phyloP scores from a whole-genome alignment of 2,113 vertebrate species.

The Nettapus auritus region DNA sequence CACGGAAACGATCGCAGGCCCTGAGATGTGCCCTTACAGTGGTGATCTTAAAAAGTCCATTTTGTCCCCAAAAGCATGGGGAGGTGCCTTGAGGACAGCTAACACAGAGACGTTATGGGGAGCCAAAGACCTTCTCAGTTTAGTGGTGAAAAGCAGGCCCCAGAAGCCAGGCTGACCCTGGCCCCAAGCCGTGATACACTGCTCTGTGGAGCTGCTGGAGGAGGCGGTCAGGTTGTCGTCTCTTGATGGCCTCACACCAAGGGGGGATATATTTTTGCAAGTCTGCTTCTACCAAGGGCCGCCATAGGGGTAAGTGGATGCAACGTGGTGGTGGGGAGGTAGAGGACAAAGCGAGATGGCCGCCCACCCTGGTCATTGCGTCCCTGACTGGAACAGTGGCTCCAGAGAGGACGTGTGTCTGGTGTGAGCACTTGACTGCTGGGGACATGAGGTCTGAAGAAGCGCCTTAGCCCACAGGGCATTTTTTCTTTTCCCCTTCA shows the following conservation, averaged over 20 bases:
- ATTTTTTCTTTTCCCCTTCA: background rate
- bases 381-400: background rate
- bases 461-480: rapidly evolving
- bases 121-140: background rate
- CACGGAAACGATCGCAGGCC: background rate
- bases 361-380: background rate
- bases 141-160: background rate
- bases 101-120: rapidly evolving
- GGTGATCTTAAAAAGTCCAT: rapidly evolving
- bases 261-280: background rate
- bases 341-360: background rate
- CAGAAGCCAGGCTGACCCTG: background rate
- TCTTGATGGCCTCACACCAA: background rate
- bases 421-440: background rate
- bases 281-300: background rate
- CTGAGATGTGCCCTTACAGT: rapidly evolving
- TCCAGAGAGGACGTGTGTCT: background rate
- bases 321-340: background rate
- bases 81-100: background rate
- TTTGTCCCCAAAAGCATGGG: background rate
- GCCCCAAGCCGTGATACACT: rapidly evolving
- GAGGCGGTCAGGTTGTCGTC: background rate
- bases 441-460: background rate
- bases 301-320: background rate
- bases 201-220: background rate